A percentile compares a stretch with the other conserved stretches of the same genome.
These are phyloP conservation scores for Philotrypesis tridentata DNA, from an alignment of 1,140 invertebrate genomes.

Conservation along the genomic window DNA sequence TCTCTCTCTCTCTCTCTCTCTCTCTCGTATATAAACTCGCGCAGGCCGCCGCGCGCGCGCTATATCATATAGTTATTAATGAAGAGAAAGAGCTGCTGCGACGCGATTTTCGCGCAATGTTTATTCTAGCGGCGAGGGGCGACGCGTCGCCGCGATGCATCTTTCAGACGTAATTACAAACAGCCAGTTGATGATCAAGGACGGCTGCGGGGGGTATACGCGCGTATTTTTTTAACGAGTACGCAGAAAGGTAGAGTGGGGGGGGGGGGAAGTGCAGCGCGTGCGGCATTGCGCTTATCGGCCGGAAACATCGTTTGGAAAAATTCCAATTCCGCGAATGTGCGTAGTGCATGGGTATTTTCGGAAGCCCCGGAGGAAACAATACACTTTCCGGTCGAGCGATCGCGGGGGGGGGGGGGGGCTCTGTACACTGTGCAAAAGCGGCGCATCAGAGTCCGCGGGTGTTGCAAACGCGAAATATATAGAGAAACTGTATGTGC, in stretches of 20 bases:
- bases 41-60: not conserved
- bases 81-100: slow-evolving; percentile 26
- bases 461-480: not conserved
- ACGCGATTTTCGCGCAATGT: not conserved
- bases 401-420: no score
- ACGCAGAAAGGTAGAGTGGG: no score
- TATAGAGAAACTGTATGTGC: not conserved
- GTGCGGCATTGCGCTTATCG: no score
- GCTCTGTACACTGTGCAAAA: no score
- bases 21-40: no score
- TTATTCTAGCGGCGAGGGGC: not conserved
- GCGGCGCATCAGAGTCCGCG: not conserved
- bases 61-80: slow-evolving; percentile 32
- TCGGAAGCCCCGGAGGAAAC: not conserved
- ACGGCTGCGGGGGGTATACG: no score
- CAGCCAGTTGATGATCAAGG: not conserved
- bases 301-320: no score
- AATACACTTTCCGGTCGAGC: not conserved
- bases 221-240: not conserved
- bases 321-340: not conserved
- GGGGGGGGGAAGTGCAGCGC: no score
- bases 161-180: not conserved
- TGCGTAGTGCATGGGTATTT: not conserved
- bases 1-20: no score
- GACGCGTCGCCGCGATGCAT: not conserved